These are phyloP conservation scores for Halocynthia aurantium DNA, from an alignment of 23 tunicate species.

Conservation along the genomic window DNA sequence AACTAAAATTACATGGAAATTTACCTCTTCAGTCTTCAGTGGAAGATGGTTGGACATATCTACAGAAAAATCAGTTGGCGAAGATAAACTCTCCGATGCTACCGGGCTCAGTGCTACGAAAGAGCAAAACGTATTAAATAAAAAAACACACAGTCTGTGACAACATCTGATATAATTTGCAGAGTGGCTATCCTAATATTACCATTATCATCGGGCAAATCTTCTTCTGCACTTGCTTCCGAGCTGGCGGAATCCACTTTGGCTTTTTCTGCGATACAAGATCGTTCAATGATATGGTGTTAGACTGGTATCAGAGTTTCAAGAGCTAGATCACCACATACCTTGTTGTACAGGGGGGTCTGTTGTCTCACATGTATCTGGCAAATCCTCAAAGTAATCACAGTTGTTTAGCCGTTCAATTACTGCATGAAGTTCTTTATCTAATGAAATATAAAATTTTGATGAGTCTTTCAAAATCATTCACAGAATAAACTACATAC, in stretches of 20 bases:
- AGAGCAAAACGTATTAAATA: neutral
- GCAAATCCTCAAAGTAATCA: constrained; percentile 17
- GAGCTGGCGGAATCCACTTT: constrained; percentile 7
- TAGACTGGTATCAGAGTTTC: neutral
- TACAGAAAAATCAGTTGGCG: constrained; percentile 3
- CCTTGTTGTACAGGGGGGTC: neutral
- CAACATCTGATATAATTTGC: too few species aligned
- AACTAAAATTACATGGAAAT: neutral
- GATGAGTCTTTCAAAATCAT: too few species aligned
- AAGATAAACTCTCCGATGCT: constrained; percentile 2
- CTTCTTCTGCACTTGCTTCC: constrained; percentile 13
- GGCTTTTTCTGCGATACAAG: neutral
- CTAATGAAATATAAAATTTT: neutral
- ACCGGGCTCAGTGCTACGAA: constrained; percentile 14
- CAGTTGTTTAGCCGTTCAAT: constrained; percentile 5
- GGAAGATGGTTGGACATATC: constrained; percentile 5
- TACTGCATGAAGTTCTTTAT: constrained; percentile 13
- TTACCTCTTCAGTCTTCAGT: constrained; percentile 21
- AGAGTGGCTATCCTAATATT: neutral
- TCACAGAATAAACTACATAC: too few species aligned
- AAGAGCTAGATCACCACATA: neutral
- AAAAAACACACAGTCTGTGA: neutral
- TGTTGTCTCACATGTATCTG: neutral
- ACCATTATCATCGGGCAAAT: neutral
- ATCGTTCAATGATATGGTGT: neutral